These are phyloP conservation scores for Megaptera novaeangliae DNA, from an alignment of 2,113 vertebrate species.

Conservation along the genomic window DNA sequence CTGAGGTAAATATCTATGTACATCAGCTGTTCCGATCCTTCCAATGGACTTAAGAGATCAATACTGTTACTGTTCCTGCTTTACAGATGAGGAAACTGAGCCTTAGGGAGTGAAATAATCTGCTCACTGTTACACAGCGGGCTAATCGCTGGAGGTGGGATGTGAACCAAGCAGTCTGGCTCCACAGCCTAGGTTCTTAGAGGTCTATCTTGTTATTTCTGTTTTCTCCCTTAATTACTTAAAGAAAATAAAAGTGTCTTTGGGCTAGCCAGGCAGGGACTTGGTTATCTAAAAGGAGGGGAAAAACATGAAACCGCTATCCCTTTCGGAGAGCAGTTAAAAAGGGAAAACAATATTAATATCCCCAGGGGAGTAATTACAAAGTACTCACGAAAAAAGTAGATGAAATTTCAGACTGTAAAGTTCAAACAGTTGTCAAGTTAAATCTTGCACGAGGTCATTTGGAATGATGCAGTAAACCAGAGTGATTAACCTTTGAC, in stretches of 20 bases:
- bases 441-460: slow-evolving; percentile 71
- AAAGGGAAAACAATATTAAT: slow-evolving; percentile 75
- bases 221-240: slow-evolving; percentile 35
- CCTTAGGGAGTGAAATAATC: not conserved
- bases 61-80: not conserved
- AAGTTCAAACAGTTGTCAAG: slow-evolving; percentile 78
- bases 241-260: slow-evolving; percentile 16
- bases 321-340: slow-evolving; percentile 68
- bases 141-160: not conserved
- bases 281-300: slow-evolving; percentile 46
- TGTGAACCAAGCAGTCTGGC: not conserved
- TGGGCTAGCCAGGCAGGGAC: slow-evolving; percentile 15
- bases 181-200: not conserved
- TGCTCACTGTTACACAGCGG: not conserved
- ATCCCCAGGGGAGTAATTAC: slow-evolving; percentile 77
- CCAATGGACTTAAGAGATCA: not conserved
- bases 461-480: slow-evolving; percentile 74
- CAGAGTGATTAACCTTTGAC: slow-evolving; percentile 79
- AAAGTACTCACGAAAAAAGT: slow-evolving; percentile 76
- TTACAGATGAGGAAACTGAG: not conserved
- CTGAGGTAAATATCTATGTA: not conserved
- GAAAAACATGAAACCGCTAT: slow-evolving; percentile 12
- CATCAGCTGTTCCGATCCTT: not conserved
- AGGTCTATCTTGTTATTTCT: not conserved
- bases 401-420: slow-evolving; percentile 77